Percentiles rank a stretch among this genome's conserved stretches.
phyloP scores from a whole-genome alignment of 2,888 invertebrate species.

The Stenodema calcarata region DNA sequence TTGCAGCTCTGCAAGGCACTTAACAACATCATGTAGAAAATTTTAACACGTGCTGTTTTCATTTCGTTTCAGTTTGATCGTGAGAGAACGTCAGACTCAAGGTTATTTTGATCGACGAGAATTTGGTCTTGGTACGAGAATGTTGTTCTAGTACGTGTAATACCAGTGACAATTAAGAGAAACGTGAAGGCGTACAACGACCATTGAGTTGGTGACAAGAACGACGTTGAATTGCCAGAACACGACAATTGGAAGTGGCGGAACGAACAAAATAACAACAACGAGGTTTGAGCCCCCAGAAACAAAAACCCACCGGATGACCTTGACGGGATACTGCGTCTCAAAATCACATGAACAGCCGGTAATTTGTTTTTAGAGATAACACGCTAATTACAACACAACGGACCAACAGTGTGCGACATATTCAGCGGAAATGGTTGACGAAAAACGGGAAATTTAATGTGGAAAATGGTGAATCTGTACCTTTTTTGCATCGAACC shows the following conservation, averaged over 20 bases:
- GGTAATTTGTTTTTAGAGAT: not conserved
- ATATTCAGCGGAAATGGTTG: not conserved
- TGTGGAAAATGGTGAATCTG: not conserved
- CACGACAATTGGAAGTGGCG: not conserved
- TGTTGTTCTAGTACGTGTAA: no score
- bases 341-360: not conserved
- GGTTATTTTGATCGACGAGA: no score
- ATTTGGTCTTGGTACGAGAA: no score
- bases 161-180: no score
- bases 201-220: no score
- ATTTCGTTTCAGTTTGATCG: no score
- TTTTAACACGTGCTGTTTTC: no score
- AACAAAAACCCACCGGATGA: not conserved
- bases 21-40: no score
- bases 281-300: not conserved
- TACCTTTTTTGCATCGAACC: conserved; percentile 42
- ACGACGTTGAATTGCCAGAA: no score
- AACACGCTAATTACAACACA: not conserved
- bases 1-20: no score
- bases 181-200: no score
- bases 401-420: not conserved
- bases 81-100: no score
- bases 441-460: not conserved
- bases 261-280: not conserved
- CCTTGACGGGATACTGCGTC: not conserved